Base-by-base conservation (phyloP, 2,797 vertebrate species). In the Fringilla coelebs region DNA sequence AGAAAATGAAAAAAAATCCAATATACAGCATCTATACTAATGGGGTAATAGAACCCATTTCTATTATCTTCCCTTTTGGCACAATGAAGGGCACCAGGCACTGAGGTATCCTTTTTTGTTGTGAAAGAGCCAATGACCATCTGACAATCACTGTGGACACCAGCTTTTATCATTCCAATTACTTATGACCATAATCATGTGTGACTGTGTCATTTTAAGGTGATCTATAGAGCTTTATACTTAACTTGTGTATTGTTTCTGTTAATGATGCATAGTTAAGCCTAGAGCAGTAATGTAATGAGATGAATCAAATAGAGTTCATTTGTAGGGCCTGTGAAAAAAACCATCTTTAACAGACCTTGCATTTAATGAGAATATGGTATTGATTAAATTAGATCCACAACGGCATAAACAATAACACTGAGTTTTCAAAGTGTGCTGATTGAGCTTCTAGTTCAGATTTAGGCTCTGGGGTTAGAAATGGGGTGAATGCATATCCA, bases 381-480 rank as follows among this genome's bases (percentile, higher is more conserved):
- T 95, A 94, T 97, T 96, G 96, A 95, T 97, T 95, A 96, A 97
- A 97, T 94, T 90, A 92, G 90, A 78, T 82, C 70, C 38, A 92
- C 55, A 88, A 90, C 28, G 51, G 77, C 90, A 95, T 95, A 96
- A 90, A 83, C 40, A 75, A 82, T 96, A 96, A 88, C 51, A 78
- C 31, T 89, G 89, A 93, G 62, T 93, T 96, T 96, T 85, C 52
- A 51, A 87, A 95, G 71, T 55, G 43, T 86, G 76, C n/a, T 94
- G 85, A 94, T 94, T 92, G 94, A 96, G 54, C 72, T 93, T 51
- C 88, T 83, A 52, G 75, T 94, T 92, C 74, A 93, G 91, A 94
- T 95, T 93, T 95, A 79, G 79, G 92, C 88, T 96, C 66, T 94
- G 97, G 92, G 92, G 73, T 96, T 98, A 94, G 88, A 89, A 93